Conservation (phyloP, 2,113 vertebrate genomes). For the Zootoca vivipara region DNA sequence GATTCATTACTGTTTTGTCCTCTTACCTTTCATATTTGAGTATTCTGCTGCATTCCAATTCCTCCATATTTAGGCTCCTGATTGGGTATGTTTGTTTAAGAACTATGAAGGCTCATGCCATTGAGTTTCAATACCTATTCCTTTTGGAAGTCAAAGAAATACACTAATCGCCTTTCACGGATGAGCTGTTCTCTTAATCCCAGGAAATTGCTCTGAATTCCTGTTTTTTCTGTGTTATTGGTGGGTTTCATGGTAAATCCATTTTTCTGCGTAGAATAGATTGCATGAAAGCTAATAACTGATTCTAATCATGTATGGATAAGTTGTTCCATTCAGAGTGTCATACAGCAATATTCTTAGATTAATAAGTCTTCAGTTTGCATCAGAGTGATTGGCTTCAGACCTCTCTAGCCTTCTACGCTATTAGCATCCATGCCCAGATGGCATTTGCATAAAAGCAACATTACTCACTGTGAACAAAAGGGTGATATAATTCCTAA, state of each 20-base stretch:
- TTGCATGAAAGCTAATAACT: conserved; percentile 43
- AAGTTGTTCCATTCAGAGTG: conserved; percentile 36
- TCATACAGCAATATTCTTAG: conserved; percentile 22
- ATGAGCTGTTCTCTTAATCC: conserved; percentile 53
- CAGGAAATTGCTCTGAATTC: conserved; percentile 58
- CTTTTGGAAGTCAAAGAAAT: conserved; percentile 62
- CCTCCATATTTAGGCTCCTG: conserved; percentile 25
- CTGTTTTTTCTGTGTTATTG: conserved; percentile 40
- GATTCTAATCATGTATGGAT: conserved; percentile 20
- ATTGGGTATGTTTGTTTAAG: conserved; percentile 21
- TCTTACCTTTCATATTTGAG: conserved; percentile 3
- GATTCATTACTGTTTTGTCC: background rate
- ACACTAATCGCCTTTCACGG: conserved; percentile 57
- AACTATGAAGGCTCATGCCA: conserved; percentile 23
- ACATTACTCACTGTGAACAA: background rate
- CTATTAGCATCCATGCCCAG: background rate
- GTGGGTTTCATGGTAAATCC: conserved; percentile 39
- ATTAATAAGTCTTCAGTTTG: conserved; percentile 43
- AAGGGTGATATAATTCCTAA: background rate
- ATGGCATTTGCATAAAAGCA: background rate
- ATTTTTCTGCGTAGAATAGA: conserved; percentile 34
- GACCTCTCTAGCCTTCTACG: background rate
- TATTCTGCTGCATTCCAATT: conserved; percentile 1
- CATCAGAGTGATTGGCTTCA: background rate
- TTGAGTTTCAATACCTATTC: conserved; percentile 50